Evolutionary conservation across 2,113 vertebrate genomes (phyloP).

Genomic region (Smithornis capensis): DNA sequence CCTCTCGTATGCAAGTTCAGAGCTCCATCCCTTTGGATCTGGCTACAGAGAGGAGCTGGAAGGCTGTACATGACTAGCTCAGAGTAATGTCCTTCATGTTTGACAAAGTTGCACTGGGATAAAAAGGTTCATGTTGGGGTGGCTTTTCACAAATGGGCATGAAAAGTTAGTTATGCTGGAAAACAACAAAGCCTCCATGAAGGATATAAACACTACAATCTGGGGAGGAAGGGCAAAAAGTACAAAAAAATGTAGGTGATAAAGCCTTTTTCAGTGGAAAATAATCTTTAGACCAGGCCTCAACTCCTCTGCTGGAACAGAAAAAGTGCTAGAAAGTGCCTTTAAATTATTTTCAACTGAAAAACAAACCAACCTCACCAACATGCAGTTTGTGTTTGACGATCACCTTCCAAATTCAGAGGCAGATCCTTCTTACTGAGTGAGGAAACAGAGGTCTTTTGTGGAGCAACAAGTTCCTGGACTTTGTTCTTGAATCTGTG

Average conservation of each 20-base stretch:
- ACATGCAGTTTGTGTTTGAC: not conserved
- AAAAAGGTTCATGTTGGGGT: not conserved
- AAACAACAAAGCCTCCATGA: not conserved
- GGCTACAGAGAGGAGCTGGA: not conserved
- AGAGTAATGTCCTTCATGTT: no score
- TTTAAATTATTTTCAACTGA: not conserved
- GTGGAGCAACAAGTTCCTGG: not conserved
- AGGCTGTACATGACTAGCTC: not conserved
- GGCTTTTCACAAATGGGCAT: not conserved
- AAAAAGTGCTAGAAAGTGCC: not conserved
- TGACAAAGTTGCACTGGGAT: not conserved
- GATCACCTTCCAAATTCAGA: not conserved
- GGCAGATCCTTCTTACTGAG: not conserved
- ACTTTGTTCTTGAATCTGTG: conserved; percentile 33
- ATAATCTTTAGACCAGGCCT: not conserved
- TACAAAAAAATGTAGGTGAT: not conserved
- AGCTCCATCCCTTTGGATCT: accelerated
- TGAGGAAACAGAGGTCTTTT: not conserved
- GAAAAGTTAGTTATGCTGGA: not conserved
- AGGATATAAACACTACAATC: not conserved
- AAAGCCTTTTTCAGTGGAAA: not conserved
- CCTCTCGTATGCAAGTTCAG: not conserved
- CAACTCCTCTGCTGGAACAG: not conserved
- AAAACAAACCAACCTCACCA: not conserved
- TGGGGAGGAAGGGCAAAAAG: not conserved